These are phyloP conservation scores for Drymodes brunneopygia DNA, from an alignment of 2,113 vertebrate genomes.

Conservation along the genomic window DNA sequence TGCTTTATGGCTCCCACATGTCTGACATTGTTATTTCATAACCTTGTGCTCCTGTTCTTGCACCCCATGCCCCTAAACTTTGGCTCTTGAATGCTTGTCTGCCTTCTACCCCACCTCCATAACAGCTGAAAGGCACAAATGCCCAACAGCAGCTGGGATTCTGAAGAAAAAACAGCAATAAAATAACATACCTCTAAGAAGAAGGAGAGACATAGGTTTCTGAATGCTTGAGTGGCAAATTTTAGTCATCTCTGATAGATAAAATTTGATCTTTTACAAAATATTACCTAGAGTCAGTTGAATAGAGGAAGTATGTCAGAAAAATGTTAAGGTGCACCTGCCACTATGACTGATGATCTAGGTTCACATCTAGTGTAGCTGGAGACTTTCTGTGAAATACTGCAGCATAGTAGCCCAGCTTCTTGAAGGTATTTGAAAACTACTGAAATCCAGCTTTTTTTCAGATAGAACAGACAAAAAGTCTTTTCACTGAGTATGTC, in stretches of 20 bases:
- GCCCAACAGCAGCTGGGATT: conserved; percentile 57
- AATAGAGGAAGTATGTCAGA: conserved; percentile 18
- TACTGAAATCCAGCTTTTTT: background rate
- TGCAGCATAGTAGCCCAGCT: background rate
- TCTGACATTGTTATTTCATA: conserved; percentile 39
- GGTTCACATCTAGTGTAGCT: background rate
- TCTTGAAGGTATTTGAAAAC: background rate
- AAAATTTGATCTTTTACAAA: conserved; percentile 21
- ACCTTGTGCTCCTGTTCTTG: conserved; percentile 16
- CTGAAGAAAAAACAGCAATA: conserved; percentile 48
- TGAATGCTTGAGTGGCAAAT: conserved; percentile 37
- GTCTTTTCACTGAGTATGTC: background rate
- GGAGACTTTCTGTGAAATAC: background rate
- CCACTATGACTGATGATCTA: background rate
- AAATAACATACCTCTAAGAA: conserved; percentile 30
- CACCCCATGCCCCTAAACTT: conserved; percentile 6
- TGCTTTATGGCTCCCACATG: conserved; percentile 36
- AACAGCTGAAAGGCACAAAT: conserved; percentile 71
- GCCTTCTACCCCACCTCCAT: background rate
- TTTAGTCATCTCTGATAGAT: background rate
- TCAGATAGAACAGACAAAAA: background rate
- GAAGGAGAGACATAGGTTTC: conserved; percentile 30
- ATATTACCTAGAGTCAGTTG: background rate
- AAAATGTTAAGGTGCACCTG: background rate
- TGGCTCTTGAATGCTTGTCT: conserved; percentile 30